Evolutionary conservation across 2,797 vertebrate genomes (phyloP), one percentile per base, ranked within the genome.

Genomic region (Lates japonicus): DNA sequence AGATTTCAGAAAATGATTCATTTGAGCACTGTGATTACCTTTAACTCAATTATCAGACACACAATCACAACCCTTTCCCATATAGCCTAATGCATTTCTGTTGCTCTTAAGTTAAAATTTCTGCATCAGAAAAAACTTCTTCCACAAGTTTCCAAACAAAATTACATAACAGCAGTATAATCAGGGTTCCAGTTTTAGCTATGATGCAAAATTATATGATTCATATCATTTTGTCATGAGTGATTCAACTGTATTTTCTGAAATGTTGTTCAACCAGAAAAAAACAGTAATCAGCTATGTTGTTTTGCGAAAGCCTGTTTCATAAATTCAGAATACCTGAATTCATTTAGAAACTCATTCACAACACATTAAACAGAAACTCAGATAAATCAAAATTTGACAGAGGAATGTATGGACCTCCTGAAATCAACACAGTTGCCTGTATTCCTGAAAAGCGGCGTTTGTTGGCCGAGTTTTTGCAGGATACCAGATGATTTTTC

Each of bases 371-470:
- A 29, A 60, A 46, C 16, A 29, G 41, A 66, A 13, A 33, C 7
- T 19, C 19, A 17, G 57, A 39, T 20, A 37, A 16, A n/a, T 41
- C 9, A 11, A 22, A 2, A 22, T 12, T n/a, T n/a, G 25, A 2
- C 1, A 1, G 39, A 80, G 37, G 4, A 70, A 76, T 80, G 44
- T 8, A 60, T 61, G 31, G 55, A 66, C 68, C 63, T 57, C 25
- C n/a, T 17, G 67, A 81, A 77, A 65, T 52, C 2, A 0, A 63
- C 12, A 9, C 20, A 1, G 4, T n/a, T 61, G 61, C 48, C 71
- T 48, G 7, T 60, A 74, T 88, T 87, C 74, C 70, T 83, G 17
- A 82, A 92, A 87, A 85, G 70, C 37, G 66, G 10, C 39, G 66
- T 72, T 60, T 61, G 22, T 80, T 6, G 4, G 51, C 80, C 0